phyloP scores from a whole-genome alignment of 2,113 vertebrate species.

The Anthoscopus minutus region DNA sequence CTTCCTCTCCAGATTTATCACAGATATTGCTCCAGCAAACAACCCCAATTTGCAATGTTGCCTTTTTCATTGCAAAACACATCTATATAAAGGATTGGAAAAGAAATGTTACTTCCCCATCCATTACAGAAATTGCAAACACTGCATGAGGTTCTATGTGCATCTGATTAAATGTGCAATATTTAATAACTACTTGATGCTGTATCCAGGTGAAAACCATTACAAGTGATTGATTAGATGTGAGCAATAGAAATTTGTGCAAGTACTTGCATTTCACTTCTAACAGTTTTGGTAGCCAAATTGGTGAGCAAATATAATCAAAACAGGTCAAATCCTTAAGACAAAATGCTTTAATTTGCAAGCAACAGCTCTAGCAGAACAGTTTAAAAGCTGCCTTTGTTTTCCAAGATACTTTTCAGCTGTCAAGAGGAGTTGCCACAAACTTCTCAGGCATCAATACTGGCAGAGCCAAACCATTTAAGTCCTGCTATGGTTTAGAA shows the following conservation, averaged over 20 bases:
- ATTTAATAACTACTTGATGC: background rate
- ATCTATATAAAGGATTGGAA: background rate
- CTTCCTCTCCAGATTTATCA: background rate
- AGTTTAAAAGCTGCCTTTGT: background rate
- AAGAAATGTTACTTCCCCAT: background rate
- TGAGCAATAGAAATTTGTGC: background rate
- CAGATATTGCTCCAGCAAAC: slow-evolving; percentile 23
- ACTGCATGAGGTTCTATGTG: rapidly evolving
- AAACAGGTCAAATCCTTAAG: background rate
- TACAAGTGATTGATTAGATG: background rate
- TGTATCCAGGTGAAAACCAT: too few species aligned
- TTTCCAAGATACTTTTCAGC: background rate
- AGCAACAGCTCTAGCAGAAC: background rate
- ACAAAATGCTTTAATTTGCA: background rate
- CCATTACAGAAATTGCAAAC: background rate
- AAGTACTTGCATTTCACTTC: background rate
- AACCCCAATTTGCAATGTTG: slow-evolving; percentile 1
- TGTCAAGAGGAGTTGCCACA: background rate
- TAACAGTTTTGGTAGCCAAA: background rate
- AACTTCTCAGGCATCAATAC: background rate
- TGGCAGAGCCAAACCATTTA: background rate
- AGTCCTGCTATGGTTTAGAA: background rate
- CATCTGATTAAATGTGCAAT: background rate
- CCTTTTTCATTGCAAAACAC: background rate
- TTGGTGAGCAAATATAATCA: background rate